Evolutionary conservation across 2,113 vertebrate genomes (phyloP).

Genomic region (Hippocampus comes): DNA sequence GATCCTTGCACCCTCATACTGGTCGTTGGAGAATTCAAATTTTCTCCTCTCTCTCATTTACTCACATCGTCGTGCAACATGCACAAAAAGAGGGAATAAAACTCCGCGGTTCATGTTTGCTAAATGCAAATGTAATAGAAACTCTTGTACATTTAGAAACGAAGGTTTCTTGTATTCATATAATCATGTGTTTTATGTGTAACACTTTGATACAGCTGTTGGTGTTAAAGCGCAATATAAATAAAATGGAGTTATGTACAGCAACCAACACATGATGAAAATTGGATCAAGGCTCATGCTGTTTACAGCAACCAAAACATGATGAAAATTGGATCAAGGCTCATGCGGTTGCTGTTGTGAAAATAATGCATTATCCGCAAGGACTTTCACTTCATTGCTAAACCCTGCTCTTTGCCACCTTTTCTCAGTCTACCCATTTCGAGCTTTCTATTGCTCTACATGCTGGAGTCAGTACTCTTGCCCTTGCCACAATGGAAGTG

Average conservation of each 20-base stretch:
- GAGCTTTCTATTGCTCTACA: not conserved
- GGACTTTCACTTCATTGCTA: not conserved
- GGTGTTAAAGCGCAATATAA: not conserved
- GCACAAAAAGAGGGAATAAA: not conserved
- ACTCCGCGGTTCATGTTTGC: not conserved
- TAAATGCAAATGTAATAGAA: too few relatives aligned
- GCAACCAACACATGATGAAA: too few relatives aligned
- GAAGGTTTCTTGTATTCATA: not conserved
- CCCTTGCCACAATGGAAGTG: slow-evolving; percentile 57
- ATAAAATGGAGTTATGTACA: not conserved
- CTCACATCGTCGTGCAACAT: not conserved
- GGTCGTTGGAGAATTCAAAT: too few relatives aligned
- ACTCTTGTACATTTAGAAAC: not conserved
- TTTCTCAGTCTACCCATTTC: not conserved
- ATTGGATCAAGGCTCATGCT: not conserved
- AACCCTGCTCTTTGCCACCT: not conserved
- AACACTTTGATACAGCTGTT: not conserved
- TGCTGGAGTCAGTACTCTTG: slow-evolving; percentile 46
- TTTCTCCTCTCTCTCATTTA: too few relatives aligned
- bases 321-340: not conserved
- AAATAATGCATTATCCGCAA: not conserved
- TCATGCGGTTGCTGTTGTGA: not conserved
- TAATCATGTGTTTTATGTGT: not conserved
- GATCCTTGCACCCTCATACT: too few relatives aligned
- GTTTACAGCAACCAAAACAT: not conserved